Percentiles rank a stretch among this genome's conserved stretches.
Conservation (phyloP, 1,140 invertebrate genomes). For the Rhysida immarginata region DNA sequence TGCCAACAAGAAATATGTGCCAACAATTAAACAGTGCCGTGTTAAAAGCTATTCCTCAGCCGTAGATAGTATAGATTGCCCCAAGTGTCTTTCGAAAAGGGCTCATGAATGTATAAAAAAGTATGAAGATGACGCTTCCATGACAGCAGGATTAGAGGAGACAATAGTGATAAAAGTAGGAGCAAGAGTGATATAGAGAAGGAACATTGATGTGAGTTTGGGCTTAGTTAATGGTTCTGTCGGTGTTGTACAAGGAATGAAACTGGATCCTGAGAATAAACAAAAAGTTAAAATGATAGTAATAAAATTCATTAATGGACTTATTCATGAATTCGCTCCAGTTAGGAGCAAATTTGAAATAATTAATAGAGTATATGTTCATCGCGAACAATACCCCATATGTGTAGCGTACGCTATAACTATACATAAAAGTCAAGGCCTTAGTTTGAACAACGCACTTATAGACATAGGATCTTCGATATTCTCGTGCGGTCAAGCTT, state of each 20-base stretch:
- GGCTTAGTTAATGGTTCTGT: slow-evolving; percentile 5
- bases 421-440: slow-evolving; percentile 29
- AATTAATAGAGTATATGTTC: slow-evolving; percentile 10
- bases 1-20: no score
- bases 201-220: neutral
- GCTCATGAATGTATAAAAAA: neutral
- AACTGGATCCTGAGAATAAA: neutral
- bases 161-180: slow-evolving; percentile 3
- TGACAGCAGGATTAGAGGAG: neutral
- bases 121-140: neutral
- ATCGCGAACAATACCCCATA: slow-evolving; percentile 28
- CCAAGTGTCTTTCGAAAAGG: no score
- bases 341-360: neutral
- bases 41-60: no score
- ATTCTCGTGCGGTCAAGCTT: slow-evolving; percentile 25
- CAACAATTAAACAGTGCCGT: no score
- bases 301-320: neutral
- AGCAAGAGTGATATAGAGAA: slow-evolving; percentile 1
- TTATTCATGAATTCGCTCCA: neutral
- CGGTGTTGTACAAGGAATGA: neutral
- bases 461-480: slow-evolving; percentile 22
- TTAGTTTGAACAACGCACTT: slow-evolving; percentile 23
- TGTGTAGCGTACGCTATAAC: slow-evolving; percentile 26
- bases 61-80: no score
- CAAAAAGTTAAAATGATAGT: neutral